Percentiles rank a stretch among this genome's conserved stretches.
These are phyloP conservation scores for Ia io DNA, from an alignment of 2,113 vertebrate genomes.

Conservation along the genomic window DNA sequence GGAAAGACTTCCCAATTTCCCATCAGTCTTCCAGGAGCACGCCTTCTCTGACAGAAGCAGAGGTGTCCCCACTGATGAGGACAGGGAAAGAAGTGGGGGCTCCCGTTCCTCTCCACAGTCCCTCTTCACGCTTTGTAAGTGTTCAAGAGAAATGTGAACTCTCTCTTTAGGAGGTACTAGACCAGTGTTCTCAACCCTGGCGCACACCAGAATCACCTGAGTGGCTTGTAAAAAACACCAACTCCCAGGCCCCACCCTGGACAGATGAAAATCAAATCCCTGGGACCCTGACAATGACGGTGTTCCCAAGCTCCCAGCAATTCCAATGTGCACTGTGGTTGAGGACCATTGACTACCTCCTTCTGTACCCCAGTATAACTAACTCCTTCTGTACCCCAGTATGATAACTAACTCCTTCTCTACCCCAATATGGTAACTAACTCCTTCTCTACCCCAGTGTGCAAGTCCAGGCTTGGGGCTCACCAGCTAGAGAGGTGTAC, in stretches of 20 bases:
- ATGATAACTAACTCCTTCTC: too few species aligned
- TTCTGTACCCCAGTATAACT: too few species aligned
- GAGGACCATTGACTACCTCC: background rate
- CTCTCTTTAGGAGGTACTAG: background rate
- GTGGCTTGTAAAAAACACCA: background rate
- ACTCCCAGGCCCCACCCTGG: background rate
- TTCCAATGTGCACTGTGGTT: rapidly evolving
- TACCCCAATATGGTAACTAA: too few species aligned
- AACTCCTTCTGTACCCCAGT: too few species aligned
- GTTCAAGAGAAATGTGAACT: background rate
- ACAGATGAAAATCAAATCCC: background rate
- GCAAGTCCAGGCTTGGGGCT: background rate
- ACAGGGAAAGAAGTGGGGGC: background rate
- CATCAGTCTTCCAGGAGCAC: background rate
- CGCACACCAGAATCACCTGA: background rate
- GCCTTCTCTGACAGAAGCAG: background rate
- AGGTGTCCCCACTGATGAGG: background rate
- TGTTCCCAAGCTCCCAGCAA: too few species aligned
- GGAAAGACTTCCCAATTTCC: background rate
- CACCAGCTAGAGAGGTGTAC: background rate
- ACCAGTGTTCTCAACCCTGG: background rate
- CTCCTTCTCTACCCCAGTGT: too few species aligned
- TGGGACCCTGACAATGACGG: background rate
- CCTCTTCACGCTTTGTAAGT: background rate
- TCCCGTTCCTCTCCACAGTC: background rate